Evolutionary conservation across 1,140 invertebrate species (phyloP), one percentile per base, ranked within the genome.

Genomic region (Drosophila pseudoananassae): DNA sequence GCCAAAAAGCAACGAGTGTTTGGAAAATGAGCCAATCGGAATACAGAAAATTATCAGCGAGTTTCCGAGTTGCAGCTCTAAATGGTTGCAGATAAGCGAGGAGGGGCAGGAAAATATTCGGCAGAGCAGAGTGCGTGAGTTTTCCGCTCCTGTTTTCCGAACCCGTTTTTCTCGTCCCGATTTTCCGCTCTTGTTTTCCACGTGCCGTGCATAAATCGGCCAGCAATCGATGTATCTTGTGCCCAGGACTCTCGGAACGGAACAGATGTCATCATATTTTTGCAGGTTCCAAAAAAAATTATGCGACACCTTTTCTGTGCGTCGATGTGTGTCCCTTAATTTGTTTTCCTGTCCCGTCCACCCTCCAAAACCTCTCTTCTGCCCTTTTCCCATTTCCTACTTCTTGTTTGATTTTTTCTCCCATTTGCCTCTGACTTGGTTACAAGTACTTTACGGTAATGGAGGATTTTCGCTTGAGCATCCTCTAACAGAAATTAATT

Each of bases 401-500:
- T 36, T 52, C 45, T 51, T 55, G 20, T 50, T 46, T 43, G 46
- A 25, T 49, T 46, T 77, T 63, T 60, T 66, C 33, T 50, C 59
- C 25, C 49, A 68, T 61, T 45, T 50, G 56, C 55, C 73, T 65
- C 52, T 60, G 80, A 89, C 84, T 90, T 91, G 87, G 82, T 91
- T 91, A 87, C 89, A 88, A 91, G 90, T 91, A 91, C 90, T 91
- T 91, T 91, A 91, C 90, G 82, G 85, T 91, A 91, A 91, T 91
- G 90, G 90, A 87, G 90, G 90, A 91, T 91, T 91, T 91, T 88
- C 90, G 90, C 79, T 88, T 91, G 90, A 91, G 90, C 90, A 91
- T 91, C 90, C 82, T 91, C 90, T 90, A 91, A 91, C 90, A 91
- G 89, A 91, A 91, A 91, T 91, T 91, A 91, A 91, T 91, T 91